phyloP scores from a whole-genome alignment of 1,140 invertebrate species.

The Hylaeus volcanicus region DNA sequence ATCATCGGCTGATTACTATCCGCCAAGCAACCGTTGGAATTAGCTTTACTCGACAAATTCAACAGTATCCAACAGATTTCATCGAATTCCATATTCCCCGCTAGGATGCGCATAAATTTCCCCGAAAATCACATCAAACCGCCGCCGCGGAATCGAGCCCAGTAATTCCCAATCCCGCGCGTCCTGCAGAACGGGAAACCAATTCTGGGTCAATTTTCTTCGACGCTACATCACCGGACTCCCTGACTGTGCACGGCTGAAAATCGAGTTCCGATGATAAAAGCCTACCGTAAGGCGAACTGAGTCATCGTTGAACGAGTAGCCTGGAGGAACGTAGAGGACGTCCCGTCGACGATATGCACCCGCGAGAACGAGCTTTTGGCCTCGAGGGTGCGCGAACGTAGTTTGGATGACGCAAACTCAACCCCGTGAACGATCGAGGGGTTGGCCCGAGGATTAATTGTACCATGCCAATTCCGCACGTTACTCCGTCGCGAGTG shows the following conservation, averaged over 20 bases:
- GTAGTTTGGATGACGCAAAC: too few species aligned
- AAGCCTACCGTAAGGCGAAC: neutral
- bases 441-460: conserved; percentile 30
- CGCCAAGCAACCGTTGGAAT: too few species aligned
- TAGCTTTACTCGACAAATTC: neutral
- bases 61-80: too few species aligned
- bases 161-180: neutral
- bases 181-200: neutral
- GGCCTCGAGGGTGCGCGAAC: neutral
- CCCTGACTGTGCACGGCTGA: neutral
- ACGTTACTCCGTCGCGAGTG: conserved; percentile 3
- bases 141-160: neutral
- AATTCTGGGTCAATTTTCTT: conserved; percentile 21
- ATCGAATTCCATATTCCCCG: neutral
- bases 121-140: neutral
- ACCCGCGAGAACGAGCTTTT: neutral
- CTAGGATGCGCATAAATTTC: neutral
- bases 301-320: conserved; percentile 3
- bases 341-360: neutral
- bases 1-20: too few species aligned
- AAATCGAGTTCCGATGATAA: conserved; percentile 13
- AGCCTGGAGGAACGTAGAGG: neutral
- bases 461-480: conserved; percentile 24
- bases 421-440: neutral
- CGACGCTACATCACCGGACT: neutral